phyloP scores from a whole-genome alignment of 2,797 vertebrate species.

The Nasua narica region DNA sequence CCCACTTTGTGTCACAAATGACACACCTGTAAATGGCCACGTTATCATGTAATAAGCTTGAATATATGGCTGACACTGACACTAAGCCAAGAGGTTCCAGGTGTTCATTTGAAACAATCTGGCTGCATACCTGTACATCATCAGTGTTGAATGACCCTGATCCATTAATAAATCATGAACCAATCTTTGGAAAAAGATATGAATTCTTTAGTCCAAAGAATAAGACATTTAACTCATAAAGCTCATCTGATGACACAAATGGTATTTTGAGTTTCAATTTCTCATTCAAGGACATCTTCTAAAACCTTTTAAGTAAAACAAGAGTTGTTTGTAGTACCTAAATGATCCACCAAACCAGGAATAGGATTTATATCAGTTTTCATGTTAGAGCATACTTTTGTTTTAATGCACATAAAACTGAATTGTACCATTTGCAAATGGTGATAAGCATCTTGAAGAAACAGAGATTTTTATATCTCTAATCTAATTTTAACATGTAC shows the following conservation, averaged over 20 bases:
- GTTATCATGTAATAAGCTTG: not conserved
- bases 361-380: not conserved
- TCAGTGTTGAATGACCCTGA: slow-evolving; percentile 1
- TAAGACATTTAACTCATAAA: slow-evolving; percentile 11
- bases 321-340: not conserved
- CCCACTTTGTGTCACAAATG: not conserved
- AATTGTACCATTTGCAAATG: not conserved
- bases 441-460: not conserved
- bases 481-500: not conserved
- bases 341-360: not conserved
- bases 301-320: slow-evolving; percentile 36
- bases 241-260: not conserved
- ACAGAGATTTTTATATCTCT: not conserved
- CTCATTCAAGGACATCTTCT: not conserved
- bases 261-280: slow-evolving; percentile 10
- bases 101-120: slow-evolving; percentile 24
- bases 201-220: slow-evolving; percentile 6
- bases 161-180: not conserved
- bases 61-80: not conserved
- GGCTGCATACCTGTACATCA: not conserved
- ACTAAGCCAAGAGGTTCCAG: not conserved
- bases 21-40: not conserved
- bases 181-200: not conserved
- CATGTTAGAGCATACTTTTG: not conserved
- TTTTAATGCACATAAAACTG: not conserved